These are phyloP conservation scores for Chironomus tentans DNA, from an alignment of 2,888 invertebrate genomes.

Conservation along the genomic window DNA sequence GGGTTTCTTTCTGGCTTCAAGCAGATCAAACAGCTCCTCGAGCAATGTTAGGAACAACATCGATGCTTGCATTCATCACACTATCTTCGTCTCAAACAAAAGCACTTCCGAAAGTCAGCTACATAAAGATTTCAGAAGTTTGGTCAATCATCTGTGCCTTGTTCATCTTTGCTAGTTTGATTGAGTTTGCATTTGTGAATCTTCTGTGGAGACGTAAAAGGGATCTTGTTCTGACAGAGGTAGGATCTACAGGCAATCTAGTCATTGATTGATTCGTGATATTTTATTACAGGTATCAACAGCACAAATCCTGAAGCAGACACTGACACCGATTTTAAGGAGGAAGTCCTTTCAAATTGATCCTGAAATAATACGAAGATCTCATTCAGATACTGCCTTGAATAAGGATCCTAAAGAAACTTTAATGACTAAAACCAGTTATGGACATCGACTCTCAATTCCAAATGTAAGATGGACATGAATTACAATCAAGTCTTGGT, in stretches of 20 bases:
- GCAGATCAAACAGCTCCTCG: slow-evolving; percentile 77
- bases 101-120: slow-evolving; percentile 78
- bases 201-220: slow-evolving; percentile 75
- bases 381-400: slow-evolving; percentile 28
- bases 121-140: slow-evolving; percentile 81
- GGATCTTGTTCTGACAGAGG: slow-evolving; percentile 39
- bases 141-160: slow-evolving; percentile 81
- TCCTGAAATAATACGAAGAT: slow-evolving; percentile 48
- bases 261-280: too few relatives aligned
- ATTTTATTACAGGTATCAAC: not conserved
- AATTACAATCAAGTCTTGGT: too few relatives aligned
- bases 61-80: slow-evolving; percentile 63
- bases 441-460: slow-evolving; percentile 53
- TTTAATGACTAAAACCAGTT: too few relatives aligned
- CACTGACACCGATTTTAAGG: slow-evolving; percentile 66
- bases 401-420: too few relatives aligned
- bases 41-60: slow-evolving; percentile 59
- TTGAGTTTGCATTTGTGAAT: slow-evolving; percentile 83
- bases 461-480: slow-evolving; percentile 32
- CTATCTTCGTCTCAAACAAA: slow-evolving; percentile 76
- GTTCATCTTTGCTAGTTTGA: slow-evolving; percentile 75
- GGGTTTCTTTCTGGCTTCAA: slow-evolving; percentile 85
- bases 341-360: slow-evolving; percentile 54
- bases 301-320: slow-evolving; percentile 64
- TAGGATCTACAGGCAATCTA: slow-evolving; percentile 28